These are phyloP conservation scores for Rhagium mordax DNA, from an alignment of 2,888 invertebrate species.

Conservation along the genomic window DNA sequence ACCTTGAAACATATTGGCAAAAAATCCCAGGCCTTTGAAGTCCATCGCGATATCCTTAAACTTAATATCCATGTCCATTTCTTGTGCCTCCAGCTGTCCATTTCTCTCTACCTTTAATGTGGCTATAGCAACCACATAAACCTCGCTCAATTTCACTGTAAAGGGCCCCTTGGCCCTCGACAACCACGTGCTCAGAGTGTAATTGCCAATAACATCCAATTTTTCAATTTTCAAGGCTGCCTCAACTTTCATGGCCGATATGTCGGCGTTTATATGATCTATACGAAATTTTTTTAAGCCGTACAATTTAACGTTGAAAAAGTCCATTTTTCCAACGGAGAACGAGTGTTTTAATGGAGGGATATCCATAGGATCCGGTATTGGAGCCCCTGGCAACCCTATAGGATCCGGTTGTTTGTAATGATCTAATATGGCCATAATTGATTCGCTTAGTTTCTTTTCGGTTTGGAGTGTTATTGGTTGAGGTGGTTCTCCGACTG, in stretches of 20 bases:
- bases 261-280: constrained; percentile 79
- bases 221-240: constrained; percentile 81
- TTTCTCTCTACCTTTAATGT: constrained; percentile 81
- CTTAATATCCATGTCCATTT: constrained; percentile 84
- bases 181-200: constrained; percentile 81
- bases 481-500: background rate
- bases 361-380: constrained; percentile 86
- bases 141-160: constrained; percentile 81
- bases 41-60: constrained; percentile 85
- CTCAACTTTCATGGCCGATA: constrained; percentile 84
- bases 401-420: constrained; percentile 86
- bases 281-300: constrained; percentile 87
- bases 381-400: constrained; percentile 84
- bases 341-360: constrained; percentile 84
- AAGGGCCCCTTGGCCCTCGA: constrained; percentile 83
- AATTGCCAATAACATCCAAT: constrained; percentile 82
- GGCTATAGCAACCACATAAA: constrained; percentile 73
- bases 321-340: constrained; percentile 79
- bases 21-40: constrained; percentile 86
- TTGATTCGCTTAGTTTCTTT: constrained; percentile 81
- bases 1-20: constrained; percentile 76
- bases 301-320: constrained; percentile 80
- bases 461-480: constrained; percentile 68
- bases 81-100: constrained; percentile 84
- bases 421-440: constrained; percentile 81